A percentile compares a stretch with the other conserved stretches of the same genome.
Evolutionary conservation across 1,140 invertebrate genomes (phyloP).

Genomic region (Myzus persicae): DNA sequence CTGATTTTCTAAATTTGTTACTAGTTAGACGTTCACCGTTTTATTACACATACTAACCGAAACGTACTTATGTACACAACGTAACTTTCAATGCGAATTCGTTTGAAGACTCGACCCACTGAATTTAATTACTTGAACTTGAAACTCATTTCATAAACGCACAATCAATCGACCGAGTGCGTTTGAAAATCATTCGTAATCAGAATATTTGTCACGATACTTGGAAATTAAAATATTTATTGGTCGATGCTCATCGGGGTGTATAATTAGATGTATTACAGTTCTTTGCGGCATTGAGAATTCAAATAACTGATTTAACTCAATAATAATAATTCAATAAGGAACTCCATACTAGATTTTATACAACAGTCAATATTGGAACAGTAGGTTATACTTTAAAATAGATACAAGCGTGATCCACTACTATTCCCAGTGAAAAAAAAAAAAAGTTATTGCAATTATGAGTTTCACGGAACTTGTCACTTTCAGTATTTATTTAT

Average conservation of each 20-base stretch:
- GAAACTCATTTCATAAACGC: neutral
- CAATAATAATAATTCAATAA: neutral
- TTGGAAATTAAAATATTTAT: neutral
- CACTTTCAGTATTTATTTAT: no score
- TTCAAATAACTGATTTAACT: neutral
- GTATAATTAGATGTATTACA: neutral
- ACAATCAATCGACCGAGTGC: neutral
- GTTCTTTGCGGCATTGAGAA: neutral
- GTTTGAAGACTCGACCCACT: neutral
- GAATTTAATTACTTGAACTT: neutral
- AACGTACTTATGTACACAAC: neutral
- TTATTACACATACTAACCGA: neutral
- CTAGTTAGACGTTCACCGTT: neutral
- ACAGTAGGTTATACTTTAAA: neutral
- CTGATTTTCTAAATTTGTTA: conserved; percentile 6
- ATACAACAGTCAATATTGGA: neutral
- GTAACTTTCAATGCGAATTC: neutral
- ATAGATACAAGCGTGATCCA: neutral
- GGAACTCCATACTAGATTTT: no score
- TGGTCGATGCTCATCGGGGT: no score
- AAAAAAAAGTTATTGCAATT: neutral
- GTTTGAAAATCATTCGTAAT: neutral
- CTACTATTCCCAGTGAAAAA: neutral
- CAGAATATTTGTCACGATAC: neutral
- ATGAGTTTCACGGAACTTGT: no score